Base-by-base conservation (phyloP, 1,140 invertebrate genomes). In the Apis cerana region DNA sequence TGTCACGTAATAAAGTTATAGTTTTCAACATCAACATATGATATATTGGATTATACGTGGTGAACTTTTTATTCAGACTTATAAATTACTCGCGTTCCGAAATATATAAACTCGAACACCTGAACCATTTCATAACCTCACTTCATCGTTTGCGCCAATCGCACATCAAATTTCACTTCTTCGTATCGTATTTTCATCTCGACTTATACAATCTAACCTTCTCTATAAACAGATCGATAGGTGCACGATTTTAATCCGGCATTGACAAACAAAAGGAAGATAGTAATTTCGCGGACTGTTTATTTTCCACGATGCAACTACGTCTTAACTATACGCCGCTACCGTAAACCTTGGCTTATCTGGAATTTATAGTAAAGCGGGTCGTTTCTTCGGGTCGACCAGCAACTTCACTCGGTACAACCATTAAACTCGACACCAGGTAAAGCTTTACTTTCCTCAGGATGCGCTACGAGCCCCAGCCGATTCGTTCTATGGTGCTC, bases 261-360 rank as follows among this genome's bases (percentile, higher is more conserved):
- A 83, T 88, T 77, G 77, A 85, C 75, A 75, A 82, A 79, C 64
- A 65, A 67, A 86, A 82, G 76, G 82, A 80, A 86, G 80, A 88
- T 52, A 67, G 21, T 80, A 85, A 89, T 89, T 85, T 62, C 80
- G 27, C 33, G 77, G 80, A 79, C 62, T 89, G 78, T 87, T 89
- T 82, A 76, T 89, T 88, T 78, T 70, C 54, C n/a, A n/a, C 65
- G 67, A 81, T 43, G 23, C 61, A 59, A n/a, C 65, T 74, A 82
- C 58, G 84, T 84, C 84, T 89, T 88, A 89, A 89, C 80, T 83
- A 67, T 75, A 67, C 59, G 48, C 75, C 75, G 65, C 50, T 7
- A 43, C 65, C 88, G 80, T 90, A 90, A 91, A 91, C 85, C 87
- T 91, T 74, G 83, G 89, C 89, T 91, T 89, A 91, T 90, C 90